These are phyloP conservation scores for Peromyscus maniculatus DNA, from an alignment of 2,113 vertebrate species.

Conservation along the genomic window DNA sequence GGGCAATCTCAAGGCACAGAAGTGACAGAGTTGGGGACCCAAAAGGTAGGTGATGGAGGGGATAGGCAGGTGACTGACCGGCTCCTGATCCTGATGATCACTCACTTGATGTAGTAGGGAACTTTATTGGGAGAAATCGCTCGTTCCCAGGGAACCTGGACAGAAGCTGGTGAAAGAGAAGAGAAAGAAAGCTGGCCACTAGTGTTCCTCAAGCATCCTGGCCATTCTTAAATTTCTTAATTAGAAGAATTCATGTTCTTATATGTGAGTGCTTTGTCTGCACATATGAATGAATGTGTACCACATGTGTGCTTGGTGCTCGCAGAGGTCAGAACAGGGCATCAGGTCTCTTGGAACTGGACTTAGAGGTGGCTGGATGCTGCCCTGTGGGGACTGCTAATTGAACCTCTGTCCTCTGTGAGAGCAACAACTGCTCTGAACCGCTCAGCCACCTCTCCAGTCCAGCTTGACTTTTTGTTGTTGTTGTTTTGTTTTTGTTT, in stretches of 20 bases:
- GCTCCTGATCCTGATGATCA: constrained; percentile 76
- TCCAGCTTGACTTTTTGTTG: too few relatives aligned
- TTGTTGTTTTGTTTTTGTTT: too few relatives aligned
- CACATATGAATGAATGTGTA: background rate
- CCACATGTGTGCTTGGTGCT: background rate
- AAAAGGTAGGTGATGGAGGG: background rate
- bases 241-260: background rate
- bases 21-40: background rate
- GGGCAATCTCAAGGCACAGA: constrained; percentile 38
- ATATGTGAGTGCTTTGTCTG: background rate
- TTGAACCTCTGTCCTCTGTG: background rate
- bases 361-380: background rate
- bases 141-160: constrained; percentile 98
- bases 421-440: background rate
- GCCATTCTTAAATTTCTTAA: background rate
- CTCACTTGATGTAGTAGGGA: constrained; percentile 99
- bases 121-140: constrained; percentile 99
- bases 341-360: background rate
- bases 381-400: background rate
- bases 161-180: constrained; percentile 92
- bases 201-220: background rate
- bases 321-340: background rate
- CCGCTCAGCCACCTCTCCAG: background rate
- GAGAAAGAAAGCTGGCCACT: constrained; percentile 57
- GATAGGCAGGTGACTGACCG: constrained; percentile 26